Percentiles rank a stretch among this genome's conserved stretches.
Evolutionary conservation across 2,113 vertebrate genomes (phyloP).

Genomic region (Colinus virginianus): DNA sequence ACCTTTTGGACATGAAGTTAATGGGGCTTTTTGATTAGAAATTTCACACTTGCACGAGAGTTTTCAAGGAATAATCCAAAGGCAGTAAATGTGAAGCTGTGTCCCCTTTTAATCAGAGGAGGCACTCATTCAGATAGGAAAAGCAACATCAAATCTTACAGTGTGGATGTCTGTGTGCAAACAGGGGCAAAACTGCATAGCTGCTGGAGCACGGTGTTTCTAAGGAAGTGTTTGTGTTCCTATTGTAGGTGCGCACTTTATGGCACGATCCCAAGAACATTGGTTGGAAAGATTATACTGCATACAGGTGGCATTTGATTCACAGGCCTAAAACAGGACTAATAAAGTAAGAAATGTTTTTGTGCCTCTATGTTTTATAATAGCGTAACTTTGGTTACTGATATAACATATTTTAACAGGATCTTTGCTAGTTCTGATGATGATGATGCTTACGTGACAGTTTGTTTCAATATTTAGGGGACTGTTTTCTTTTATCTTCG

Average conservation of each 20-base stretch:
- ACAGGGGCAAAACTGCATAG: not conserved
- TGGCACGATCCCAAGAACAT: slow-evolving; percentile 98
- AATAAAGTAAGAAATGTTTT: slow-evolving; percentile 86
- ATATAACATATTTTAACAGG: not conserved
- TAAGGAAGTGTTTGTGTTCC: slow-evolving; percentile 9
- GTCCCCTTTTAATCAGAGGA: not conserved
- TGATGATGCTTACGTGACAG: not conserved
- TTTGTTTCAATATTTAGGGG: not conserved
- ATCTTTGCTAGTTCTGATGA: slow-evolving; percentile 8
- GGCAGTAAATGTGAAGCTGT: not conserved
- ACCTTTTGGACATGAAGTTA: not conserved
- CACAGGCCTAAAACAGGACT: slow-evolving; percentile 97
- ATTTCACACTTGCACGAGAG: not conserved
- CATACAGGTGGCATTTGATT: slow-evolving; percentile 97
- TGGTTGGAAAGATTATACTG: slow-evolving; percentile 98
- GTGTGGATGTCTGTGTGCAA: not conserved
- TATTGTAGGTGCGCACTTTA: slow-evolving; percentile 89
- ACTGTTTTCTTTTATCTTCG: not conserved
- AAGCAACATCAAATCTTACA: not conserved
- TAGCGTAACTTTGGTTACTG: not conserved
- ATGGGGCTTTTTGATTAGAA: not conserved
- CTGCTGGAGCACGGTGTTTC: not conserved
- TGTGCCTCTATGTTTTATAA: not conserved
- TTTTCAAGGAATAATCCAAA: not conserved
- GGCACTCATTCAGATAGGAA: not conserved